Evolutionary conservation across 1,140 invertebrate species (phyloP), one percentile per base, ranked within the genome.

Genomic region (Acromyrmex echinatior): DNA sequence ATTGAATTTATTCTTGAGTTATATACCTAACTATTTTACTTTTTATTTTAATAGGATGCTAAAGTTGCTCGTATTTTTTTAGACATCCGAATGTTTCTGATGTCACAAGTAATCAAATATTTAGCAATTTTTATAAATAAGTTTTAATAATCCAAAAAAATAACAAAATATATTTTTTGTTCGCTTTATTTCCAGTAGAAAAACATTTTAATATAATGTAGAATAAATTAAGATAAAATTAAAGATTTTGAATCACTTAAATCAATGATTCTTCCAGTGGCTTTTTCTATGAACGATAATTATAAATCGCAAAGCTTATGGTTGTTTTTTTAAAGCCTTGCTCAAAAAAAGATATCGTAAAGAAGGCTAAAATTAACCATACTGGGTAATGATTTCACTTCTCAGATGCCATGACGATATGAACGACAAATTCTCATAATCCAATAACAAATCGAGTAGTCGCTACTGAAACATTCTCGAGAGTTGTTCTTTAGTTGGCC

Each of bases 341-440:
- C 25, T 65, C 10, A 51, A 49, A 4, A 79, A 25, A 53, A 16
- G n/a, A 39, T 25, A 81, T 56, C 5, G 3, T 4, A n/a, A 70
- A 56, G 18, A 71, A 56, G 53, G 51, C 1, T 70, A 70, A 68
- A 2, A 39, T 63, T 78, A 39, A 65, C 53, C 51, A 68, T 81
- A 81, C 58, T 71, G 35, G 66, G 35, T 31, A 63, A 35, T 31
- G 66, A 71, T 81, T 81, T 81, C 51, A 18, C 35, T 60, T 35
- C 39, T 49, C n/a, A 49, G 66, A 71, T 71, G 53, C 21, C 31
- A 28, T 21, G 21, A 21, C 21, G 21, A 21, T 70, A 66, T 58
- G 14, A 81, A 70, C 35, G 16, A 81, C 18, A 81, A 81, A 81
- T 81, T 70, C 79, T 71, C 21, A 71, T 35, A 71, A 58, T 81